These are phyloP conservation scores for Siniperca scherzeri DNA, from an alignment of 2,797 vertebrate genomes.

Conservation along the genomic window DNA sequence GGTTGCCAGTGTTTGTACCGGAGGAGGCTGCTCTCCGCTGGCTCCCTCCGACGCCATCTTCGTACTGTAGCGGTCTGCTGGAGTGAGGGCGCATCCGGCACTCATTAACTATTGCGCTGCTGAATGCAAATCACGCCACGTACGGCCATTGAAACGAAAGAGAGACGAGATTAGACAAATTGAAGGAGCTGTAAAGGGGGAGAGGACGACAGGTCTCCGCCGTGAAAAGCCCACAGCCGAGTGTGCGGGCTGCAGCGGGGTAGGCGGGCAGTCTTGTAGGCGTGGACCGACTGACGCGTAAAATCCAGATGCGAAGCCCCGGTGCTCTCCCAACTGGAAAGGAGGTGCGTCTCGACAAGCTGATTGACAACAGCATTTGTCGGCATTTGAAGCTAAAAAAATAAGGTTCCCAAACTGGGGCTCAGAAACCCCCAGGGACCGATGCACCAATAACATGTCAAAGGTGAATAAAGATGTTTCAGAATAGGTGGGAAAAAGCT, in stretches of 20 bases:
- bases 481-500: background rate
- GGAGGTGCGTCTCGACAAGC: slow-evolving; percentile 57
- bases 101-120: slow-evolving; percentile 83
- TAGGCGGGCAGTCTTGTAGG: slow-evolving; percentile 54
- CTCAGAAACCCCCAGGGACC: background rate
- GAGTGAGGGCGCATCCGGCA: slow-evolving; percentile 80
- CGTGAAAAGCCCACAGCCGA: slow-evolving; percentile 33
- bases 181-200: background rate
- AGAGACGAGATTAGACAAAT: slow-evolving; percentile 4
- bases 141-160: slow-evolving; percentile 40
- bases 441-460: background rate
- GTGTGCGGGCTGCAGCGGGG: slow-evolving; percentile 36
- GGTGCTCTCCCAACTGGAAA: slow-evolving; percentile 65
- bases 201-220: slow-evolving; percentile 35
- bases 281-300: slow-evolving; percentile 69
- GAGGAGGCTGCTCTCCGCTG: slow-evolving; percentile 91
- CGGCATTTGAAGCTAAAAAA: slow-evolving; percentile 19
- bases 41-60: slow-evolving; percentile 98
- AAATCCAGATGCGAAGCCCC: slow-evolving; percentile 77
- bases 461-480: background rate
- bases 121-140: slow-evolving; percentile 65
- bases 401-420: slow-evolving; percentile 8
- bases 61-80: slow-evolving; percentile 88
- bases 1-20: slow-evolving; percentile 85
- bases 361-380: slow-evolving; percentile 75